Evolutionary conservation across 2,113 vertebrate species (phyloP).

Genomic region (Gavialis gangeticus): DNA sequence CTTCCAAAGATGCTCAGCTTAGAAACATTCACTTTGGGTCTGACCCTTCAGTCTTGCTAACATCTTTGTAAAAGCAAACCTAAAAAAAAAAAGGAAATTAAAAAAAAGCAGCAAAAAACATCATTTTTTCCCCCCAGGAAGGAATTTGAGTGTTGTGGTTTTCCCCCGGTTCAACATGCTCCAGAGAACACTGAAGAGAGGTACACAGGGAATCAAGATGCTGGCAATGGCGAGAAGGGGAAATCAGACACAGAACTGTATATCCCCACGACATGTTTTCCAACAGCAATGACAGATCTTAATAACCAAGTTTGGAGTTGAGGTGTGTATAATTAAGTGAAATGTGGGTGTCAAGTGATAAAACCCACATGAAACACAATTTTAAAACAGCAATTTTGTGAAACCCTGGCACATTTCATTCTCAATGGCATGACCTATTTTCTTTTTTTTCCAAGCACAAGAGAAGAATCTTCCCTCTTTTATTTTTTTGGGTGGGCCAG

Average conservation of each 20-base stretch:
- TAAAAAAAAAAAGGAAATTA: neutral
- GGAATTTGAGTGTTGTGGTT: neutral
- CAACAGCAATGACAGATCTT: constrained; percentile 51
- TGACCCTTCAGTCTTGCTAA: neutral
- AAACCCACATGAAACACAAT: constrained; percentile 64
- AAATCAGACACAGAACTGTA: neutral
- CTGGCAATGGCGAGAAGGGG: neutral
- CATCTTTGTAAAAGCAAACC: neutral
- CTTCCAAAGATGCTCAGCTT: neutral
- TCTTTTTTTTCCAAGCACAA: constrained; percentile 13
- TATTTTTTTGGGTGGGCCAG: neutral
- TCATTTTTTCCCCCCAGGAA: fast-evolving
- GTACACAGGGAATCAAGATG: neutral
- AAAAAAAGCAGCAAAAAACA: neutral
- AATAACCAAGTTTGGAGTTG: constrained; percentile 62
- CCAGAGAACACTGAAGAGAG: neutral
- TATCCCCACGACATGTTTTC: constrained; percentile 46
- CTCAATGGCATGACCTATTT: constrained; percentile 31
- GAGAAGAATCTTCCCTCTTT: constrained; percentile 3
- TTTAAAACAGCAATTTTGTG: constrained; percentile 3
- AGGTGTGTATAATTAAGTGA: constrained; percentile 66
- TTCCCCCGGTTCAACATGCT: fast-evolving
- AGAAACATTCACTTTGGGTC: neutral
- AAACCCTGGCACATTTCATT: neutral
- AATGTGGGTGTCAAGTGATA: constrained; percentile 43